These are phyloP conservation scores for Syrista parreyssii DNA, from an alignment of 2,888 invertebrate genomes.

Conservation along the genomic window DNA sequence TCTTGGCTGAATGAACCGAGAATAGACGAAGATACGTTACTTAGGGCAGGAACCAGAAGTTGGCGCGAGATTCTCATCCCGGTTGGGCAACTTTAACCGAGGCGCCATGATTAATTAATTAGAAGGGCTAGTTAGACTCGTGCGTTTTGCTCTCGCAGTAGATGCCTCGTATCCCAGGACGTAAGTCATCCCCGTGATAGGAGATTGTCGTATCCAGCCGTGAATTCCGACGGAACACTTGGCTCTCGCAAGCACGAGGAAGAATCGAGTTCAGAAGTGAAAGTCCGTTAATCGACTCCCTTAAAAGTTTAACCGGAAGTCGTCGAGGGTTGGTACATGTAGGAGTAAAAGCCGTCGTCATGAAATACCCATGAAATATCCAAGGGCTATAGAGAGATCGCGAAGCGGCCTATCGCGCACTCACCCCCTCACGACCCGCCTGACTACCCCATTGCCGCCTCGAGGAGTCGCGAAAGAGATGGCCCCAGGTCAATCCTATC, in stretches of 20 bases:
- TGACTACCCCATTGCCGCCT: conserved; percentile 19
- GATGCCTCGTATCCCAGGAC: too few species aligned
- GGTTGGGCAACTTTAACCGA: conserved; percentile 56
- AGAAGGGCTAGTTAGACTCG: conserved; percentile 57
- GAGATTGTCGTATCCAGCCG: too few species aligned
- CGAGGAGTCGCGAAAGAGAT: conserved; percentile 29
- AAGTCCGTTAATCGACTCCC: too few species aligned
- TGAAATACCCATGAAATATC: not conserved
- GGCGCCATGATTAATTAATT: conserved; percentile 65
- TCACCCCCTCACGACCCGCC: conserved; percentile 26
- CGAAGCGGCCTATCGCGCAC: conserved; percentile 24
- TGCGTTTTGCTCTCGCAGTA: too few species aligned
- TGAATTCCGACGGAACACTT: too few species aligned
- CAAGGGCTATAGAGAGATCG: conserved; percentile 9
- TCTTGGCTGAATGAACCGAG: conserved; percentile 57
- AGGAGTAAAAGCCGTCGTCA: too few species aligned
- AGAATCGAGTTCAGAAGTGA: too few species aligned
- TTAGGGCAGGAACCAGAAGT: conserved; percentile 42
- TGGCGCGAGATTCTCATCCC: conserved; percentile 51
- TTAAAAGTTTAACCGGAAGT: too few species aligned
- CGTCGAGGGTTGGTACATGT: too few species aligned
- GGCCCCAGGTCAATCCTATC: conserved; percentile 59
- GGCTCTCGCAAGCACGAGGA: too few species aligned
- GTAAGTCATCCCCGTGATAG: too few species aligned
- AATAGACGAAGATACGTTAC: conserved; percentile 65